Base-by-base conservation (phyloP, 2,113 vertebrate species). In the Ceratotherium simum region DNA sequence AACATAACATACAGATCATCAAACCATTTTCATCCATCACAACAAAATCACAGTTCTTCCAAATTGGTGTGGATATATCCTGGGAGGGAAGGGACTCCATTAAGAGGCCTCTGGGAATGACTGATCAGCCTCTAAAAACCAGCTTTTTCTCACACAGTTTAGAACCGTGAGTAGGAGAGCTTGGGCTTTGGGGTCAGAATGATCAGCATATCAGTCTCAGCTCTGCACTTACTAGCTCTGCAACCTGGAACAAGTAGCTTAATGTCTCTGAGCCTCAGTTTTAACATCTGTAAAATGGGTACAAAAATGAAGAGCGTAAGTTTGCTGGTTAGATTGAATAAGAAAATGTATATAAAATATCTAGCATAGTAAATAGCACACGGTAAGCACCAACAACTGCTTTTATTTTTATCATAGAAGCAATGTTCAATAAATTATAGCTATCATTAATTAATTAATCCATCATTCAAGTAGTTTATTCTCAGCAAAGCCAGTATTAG, bases 161-260 rank as follows among this genome's bases (percentile, higher is more conserved):
- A 62, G 12, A 39, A 23, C 12, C 11, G 1, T 0, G 5, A 17
- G 5, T 31, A 21, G 29, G 51, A 65, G 20, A 67, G 10, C 16
- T 0, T 0, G 25, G 27, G 18, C 67, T 73, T 56, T 36, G 31
- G 48, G 23, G 48, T 58, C 5, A 27, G 27, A 36, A n/a, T 1
- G 3, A 60, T 21, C 8, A 62, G 62, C 36, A 0, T 18, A 79
- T 56, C 69, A 8, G 29, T 51, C 29, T 39, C 62, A 29, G 21
- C 29, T 29, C 82, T 69, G 39, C 33, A 3, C 46, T 21, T 8
- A 31, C 27, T n/a, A 8, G 36, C 29, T 81, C 58, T 33, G 90
- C 25, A 27, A 33, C 31, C 54, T 46, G 29, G 14, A 64, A 58
- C 21, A 27, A 36, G 54, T 4, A 17, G 39, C 29, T 67, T 36